phyloP scores from a whole-genome alignment of 2,113 vertebrate genomes.

The Callopanchax toddi region DNA sequence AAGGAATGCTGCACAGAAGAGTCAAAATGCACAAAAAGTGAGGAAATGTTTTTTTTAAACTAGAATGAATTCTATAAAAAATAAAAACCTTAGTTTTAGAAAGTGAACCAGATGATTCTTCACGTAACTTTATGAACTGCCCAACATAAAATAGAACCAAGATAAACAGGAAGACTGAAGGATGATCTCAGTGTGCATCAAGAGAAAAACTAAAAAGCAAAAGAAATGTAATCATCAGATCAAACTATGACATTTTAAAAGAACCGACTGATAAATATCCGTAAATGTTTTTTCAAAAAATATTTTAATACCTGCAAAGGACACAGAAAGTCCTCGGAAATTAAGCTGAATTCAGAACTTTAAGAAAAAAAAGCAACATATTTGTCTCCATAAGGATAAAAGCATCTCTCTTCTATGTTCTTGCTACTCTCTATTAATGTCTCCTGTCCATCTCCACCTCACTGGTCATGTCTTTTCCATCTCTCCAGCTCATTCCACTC shows the following conservation, averaged over 20 bases:
- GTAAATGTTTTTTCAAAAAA: background rate
- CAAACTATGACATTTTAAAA: slow-evolving; percentile 1
- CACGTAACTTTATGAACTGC: background rate
- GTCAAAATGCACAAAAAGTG: slow-evolving; percentile 11
- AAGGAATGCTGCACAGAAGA: slow-evolving; percentile 21
- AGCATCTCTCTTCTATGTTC: slow-evolving; percentile 17
- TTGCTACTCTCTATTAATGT: slow-evolving; percentile 43
- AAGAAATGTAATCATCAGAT: background rate
- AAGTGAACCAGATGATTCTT: slow-evolving; percentile 2
- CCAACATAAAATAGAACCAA: background rate
- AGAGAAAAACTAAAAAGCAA: background rate
- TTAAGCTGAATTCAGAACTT: background rate
- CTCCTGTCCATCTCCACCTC: slow-evolving; percentile 54
- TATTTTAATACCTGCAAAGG: background rate
- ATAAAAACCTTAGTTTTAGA: slow-evolving; percentile 18
- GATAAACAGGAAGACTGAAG: background rate
- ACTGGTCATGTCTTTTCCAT: slow-evolving; percentile 42
- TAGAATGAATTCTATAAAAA: background rate
- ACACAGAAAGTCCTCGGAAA: slow-evolving; percentile 8
- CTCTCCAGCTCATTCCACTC: slow-evolving; percentile 43
- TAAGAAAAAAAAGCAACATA: background rate
- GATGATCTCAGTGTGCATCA: background rate
- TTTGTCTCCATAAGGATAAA: slow-evolving; percentile 9
- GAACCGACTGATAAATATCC: no score
- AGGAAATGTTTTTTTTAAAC: background rate